A percentile compares a stretch with the other conserved stretches of the same genome.
Evolutionary conservation across 2,888 invertebrate genomes (phyloP).

Genomic region (Drosophila longiperda): DNA sequence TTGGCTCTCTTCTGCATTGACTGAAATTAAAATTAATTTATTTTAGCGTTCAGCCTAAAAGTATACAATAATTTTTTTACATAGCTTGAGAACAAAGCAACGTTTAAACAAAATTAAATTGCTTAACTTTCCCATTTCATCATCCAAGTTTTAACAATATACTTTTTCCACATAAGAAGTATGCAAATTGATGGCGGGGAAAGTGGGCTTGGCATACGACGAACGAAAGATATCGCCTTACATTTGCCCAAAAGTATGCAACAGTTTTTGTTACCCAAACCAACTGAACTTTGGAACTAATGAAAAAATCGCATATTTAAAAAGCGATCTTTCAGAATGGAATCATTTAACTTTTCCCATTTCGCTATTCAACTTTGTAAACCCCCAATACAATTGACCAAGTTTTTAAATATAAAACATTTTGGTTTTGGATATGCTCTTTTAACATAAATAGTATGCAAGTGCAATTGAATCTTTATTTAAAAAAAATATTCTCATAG

Average conservation of each 20-base stretch:
- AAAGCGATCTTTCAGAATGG: neutral
- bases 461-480: conserved; percentile 53
- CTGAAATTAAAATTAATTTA: neutral
- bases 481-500: conserved; percentile 50
- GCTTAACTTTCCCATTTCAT: neutral
- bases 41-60: neutral
- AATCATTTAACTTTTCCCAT: neutral
- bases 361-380: neutral
- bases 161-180: too few species aligned
- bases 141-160: too few species aligned
- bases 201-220: neutral
- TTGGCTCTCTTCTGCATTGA: neutral
- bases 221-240: neutral
- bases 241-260: conserved; percentile 17
- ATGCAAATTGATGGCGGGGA: too few species aligned
- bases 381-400: too few species aligned
- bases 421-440: conserved; percentile 19
- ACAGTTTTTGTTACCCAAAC: neutral
- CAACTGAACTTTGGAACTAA: too few species aligned
- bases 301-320: neutral
- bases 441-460: conserved; percentile 57
- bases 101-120: neutral
- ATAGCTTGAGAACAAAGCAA: neutral
- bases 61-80: neutral
- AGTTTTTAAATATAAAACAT: conserved; percentile 9